Evolutionary conservation across 2,113 vertebrate species (phyloP).

Genomic region (Cryptomyrus ogoouensis): DNA sequence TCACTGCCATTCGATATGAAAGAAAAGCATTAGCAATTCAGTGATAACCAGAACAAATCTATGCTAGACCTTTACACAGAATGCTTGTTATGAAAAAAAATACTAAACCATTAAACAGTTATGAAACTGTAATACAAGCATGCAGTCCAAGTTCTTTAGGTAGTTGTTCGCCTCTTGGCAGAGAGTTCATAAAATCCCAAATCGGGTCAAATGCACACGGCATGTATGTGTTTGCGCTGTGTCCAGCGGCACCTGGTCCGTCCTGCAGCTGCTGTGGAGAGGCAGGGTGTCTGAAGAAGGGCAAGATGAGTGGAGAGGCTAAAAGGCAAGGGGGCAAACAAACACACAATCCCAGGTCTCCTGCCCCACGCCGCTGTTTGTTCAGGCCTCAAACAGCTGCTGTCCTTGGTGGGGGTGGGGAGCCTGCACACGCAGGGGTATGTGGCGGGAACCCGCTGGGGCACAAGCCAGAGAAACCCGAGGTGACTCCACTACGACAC

Average conservation of each 20-base stretch:
- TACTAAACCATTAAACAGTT: neutral
- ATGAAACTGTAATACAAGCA: neutral
- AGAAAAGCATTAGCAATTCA: neutral
- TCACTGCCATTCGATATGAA: neutral
- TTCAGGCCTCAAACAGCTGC: slow-evolving; percentile 24
- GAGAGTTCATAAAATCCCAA: neutral
- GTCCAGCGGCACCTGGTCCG: neutral
- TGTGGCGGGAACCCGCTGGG: slow-evolving; percentile 1
- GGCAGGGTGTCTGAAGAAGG: neutral
- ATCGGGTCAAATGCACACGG: neutral
- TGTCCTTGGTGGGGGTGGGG: neutral
- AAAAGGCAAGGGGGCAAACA: slow-evolving; percentile 33
- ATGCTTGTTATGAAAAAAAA: neutral
- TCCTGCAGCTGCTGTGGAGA: neutral
- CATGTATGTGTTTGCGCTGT: neutral
- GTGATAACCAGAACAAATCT: neutral
- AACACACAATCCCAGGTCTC: slow-evolving; percentile 25
- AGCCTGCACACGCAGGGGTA: neutral
- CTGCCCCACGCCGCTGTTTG: slow-evolving; percentile 23
- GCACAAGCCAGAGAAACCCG: slow-evolving; percentile 2
- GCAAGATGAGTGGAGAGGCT: slow-evolving; percentile 26
- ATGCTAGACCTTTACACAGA: neutral
- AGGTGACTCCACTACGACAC: neutral
- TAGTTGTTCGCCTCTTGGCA: neutral
- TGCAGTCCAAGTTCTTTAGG: neutral